phyloP scores from a whole-genome alignment of 1,140 invertebrate species.

The Bilobella aurantiaca region DNA sequence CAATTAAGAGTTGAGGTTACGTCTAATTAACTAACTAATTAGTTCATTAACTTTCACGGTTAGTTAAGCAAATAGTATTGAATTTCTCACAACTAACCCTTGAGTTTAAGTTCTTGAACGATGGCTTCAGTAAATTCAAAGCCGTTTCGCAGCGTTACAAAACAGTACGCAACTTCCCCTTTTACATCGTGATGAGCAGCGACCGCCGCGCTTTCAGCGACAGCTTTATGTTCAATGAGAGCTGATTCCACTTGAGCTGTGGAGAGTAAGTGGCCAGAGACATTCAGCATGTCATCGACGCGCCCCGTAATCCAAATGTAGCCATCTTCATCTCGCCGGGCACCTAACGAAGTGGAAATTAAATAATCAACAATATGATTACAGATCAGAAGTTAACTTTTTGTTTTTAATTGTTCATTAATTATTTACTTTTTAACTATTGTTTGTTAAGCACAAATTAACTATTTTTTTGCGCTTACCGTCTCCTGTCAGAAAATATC shows the following conservation, averaged over 20 bases:
- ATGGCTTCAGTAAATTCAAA: constrained; percentile 57
- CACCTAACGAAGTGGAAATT: too few relatives aligned
- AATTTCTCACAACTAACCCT: constrained; percentile 42
- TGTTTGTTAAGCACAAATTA: too few relatives aligned
- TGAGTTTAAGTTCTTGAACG: constrained; percentile 62
- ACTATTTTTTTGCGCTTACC: constrained; percentile 49
- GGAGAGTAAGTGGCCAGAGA: constrained; percentile 92
- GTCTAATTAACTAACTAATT: too few relatives aligned
- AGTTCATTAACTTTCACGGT: too few relatives aligned
- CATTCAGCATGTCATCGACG: constrained; percentile 96
- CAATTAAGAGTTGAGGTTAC: too few relatives aligned
- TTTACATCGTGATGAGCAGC: constrained; percentile 85
- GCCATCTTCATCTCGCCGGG: constrained; percentile 79
- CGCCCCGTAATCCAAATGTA: constrained; percentile 95
- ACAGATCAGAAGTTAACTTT: too few relatives aligned
- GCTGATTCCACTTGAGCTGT: constrained; percentile 62
- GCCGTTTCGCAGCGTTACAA: constrained; percentile 76
- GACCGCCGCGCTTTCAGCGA: constrained; percentile 60
- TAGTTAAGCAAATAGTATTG: too few relatives aligned
- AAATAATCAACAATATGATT: too few relatives aligned
- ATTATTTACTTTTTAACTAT: too few relatives aligned
- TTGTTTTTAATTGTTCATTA: too few relatives aligned
- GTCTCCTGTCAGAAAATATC: constrained; percentile 92
- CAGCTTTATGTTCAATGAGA: constrained; percentile 33
- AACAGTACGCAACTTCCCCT: constrained; percentile 93